Evolutionary conservation across 2,888 invertebrate species (phyloP).

Genomic region (Thymelicus sylvestris): DNA sequence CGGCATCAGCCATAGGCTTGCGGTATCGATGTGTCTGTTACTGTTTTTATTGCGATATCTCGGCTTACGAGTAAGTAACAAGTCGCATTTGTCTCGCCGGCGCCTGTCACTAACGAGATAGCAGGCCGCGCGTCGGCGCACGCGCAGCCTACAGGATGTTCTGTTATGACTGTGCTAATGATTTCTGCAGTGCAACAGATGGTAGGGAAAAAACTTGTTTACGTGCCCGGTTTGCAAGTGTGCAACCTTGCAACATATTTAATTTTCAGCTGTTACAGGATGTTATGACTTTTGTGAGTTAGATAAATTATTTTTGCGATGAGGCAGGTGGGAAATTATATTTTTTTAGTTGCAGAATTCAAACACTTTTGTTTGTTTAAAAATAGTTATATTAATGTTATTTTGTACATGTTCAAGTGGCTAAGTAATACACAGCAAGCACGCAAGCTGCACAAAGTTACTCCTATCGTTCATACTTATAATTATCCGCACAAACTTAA

Average conservation of each 20-base stretch:
- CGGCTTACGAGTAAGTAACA: conserved; percentile 50
- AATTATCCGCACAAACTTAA: too few relatives aligned
- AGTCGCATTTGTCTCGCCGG: conserved; percentile 63
- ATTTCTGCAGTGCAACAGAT: neutral
- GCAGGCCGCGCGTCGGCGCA: conserved; percentile 47
- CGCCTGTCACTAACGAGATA: conserved; percentile 58
- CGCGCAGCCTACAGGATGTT: conserved; percentile 48
- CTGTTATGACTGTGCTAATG: neutral
- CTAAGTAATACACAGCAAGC: too few relatives aligned
- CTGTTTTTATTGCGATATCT: conserved; percentile 30
- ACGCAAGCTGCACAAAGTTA: too few relatives aligned
- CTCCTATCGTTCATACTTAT: too few relatives aligned
- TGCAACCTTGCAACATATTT: neutral
- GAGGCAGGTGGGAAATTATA: neutral
- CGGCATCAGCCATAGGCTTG: conserved; percentile 27
- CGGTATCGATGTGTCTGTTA: conserved; percentile 26
- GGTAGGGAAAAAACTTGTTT: neutral
- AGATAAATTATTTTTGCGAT: neutral
- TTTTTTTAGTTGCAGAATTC: too few relatives aligned
- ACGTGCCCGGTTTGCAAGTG: neutral
- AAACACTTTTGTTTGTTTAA: too few relatives aligned
- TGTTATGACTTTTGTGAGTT: neutral
- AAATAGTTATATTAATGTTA: too few relatives aligned
- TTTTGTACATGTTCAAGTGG: too few relatives aligned
- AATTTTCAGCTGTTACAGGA: neutral